A percentile compares a stretch with the other conserved stretches of the same genome.
phyloP scores from a whole-genome alignment of 2,113 vertebrate species.

The Oenanthe melanoleuca region DNA sequence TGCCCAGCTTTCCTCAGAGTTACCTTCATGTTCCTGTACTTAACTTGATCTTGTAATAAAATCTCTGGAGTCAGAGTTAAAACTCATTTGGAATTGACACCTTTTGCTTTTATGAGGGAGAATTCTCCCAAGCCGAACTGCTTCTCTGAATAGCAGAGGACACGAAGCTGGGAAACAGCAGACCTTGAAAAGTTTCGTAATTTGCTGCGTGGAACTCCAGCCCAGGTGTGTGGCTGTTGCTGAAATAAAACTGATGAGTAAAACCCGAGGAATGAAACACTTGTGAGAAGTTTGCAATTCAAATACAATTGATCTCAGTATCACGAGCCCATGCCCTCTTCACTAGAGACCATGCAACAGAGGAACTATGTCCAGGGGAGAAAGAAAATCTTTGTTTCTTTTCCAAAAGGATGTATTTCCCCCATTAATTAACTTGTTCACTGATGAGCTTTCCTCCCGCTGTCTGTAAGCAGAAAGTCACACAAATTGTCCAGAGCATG shows the following conservation, averaged over 20 bases:
- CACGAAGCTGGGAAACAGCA: neutral
- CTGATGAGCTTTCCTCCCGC: neutral
- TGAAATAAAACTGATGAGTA: constrained; percentile 16
- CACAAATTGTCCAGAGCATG: neutral
- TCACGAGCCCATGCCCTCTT: constrained; percentile 48
- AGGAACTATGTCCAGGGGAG: constrained; percentile 16
- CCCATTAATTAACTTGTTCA: neutral
- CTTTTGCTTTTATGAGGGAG: neutral
- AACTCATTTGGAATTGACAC: neutral
- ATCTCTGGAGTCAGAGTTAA: neutral
- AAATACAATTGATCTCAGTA: constrained; percentile 31
- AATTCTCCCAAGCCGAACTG: neutral
- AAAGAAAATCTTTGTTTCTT: neutral
- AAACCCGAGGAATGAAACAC: constrained; percentile 13
- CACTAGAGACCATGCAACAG: constrained; percentile 65
- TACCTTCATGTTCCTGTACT: neutral
- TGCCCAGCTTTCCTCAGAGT: neutral
- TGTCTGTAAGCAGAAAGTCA: neutral
- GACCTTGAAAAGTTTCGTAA: neutral
- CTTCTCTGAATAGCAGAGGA: neutral
- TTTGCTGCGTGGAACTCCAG: neutral
- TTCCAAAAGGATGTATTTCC: neutral
- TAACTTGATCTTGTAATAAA: neutral
- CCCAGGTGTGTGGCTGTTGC: neutral
- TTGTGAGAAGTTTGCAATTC: neutral